Evolutionary conservation across 2,113 vertebrate genomes (phyloP).

Genomic region (Donacobius atricapilla): DNA sequence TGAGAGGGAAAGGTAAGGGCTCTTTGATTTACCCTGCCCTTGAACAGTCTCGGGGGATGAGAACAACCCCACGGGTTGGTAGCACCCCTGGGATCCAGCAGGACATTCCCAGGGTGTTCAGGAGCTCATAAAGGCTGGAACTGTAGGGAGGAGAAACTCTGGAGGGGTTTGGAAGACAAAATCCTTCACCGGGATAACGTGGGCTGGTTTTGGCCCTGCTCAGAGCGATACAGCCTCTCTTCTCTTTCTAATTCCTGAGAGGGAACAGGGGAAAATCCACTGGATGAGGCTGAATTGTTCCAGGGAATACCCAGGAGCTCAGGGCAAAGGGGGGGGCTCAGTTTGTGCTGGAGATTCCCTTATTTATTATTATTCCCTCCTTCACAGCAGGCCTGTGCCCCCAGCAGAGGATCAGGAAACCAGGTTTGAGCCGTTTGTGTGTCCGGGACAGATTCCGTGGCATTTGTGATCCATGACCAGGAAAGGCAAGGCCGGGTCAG

Average conservation of each 20-base stretch:
- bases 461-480: fast-evolving
- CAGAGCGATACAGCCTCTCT: background rate
- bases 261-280: background rate
- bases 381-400: constrained; percentile 33
- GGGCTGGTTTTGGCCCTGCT: background rate
- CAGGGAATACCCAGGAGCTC: background rate
- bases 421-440: constrained; percentile 37
- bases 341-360: background rate
- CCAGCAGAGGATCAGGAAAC: constrained; percentile 71
- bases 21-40: background rate
- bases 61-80: fast-evolving
- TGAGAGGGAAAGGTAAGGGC: constrained; percentile 48
- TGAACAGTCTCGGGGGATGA: fast-evolving
- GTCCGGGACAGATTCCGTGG: background rate
- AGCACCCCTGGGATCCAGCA: background rate
- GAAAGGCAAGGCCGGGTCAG: no score
- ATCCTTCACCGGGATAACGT: background rate
- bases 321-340: background rate
- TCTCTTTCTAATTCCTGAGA: background rate
- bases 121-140: background rate
- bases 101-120: background rate
- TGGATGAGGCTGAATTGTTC: background rate
- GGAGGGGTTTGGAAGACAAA: background rate
- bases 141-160: background rate
- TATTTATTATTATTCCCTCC: background rate